Evolutionary conservation across 1,140 invertebrate genomes (phyloP).

Genomic region (Andricus grossulariae): DNA sequence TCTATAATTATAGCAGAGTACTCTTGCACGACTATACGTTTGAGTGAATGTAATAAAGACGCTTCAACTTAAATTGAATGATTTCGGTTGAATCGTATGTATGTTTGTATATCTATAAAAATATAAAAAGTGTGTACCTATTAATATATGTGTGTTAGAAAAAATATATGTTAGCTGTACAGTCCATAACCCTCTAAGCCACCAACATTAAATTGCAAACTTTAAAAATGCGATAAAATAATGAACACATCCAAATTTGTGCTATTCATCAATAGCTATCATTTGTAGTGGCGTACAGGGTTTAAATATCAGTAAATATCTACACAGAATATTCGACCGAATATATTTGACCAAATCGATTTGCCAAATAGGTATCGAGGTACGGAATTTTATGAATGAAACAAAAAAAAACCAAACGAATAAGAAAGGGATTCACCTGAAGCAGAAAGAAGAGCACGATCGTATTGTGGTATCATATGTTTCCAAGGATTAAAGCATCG

Average conservation of each 20-base stretch:
- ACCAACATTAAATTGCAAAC: too few species aligned
- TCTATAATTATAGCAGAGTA: slow-evolving; percentile 34
- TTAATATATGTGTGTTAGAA: too few species aligned
- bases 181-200: too few species aligned
- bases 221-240: too few species aligned
- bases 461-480: slow-evolving; percentile 33
- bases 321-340: not conserved
- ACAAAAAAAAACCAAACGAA: slow-evolving; percentile 29
- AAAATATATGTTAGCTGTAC: too few species aligned
- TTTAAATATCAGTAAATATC: not conserved
- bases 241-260: too few species aligned
- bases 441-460: slow-evolving; percentile 41
- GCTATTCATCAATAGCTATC: not conserved
- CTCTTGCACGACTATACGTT: slow-evolving; percentile 1
- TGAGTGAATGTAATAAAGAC: not conserved
- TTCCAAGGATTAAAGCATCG: slow-evolving; percentile 47
- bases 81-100: not conserved
- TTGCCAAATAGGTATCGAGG: not conserved
- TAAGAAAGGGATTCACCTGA: slow-evolving; percentile 46
- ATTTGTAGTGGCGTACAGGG: too few species aligned
- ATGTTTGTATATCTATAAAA: not conserved
- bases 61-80: not conserved
- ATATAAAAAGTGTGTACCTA: too few species aligned
- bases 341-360: not conserved
- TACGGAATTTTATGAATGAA: slow-evolving; percentile 13